phyloP scores from a whole-genome alignment of 37 sponge, comb jelly and placozoan genomes.

The Cladorhizidae sp. region DNA sequence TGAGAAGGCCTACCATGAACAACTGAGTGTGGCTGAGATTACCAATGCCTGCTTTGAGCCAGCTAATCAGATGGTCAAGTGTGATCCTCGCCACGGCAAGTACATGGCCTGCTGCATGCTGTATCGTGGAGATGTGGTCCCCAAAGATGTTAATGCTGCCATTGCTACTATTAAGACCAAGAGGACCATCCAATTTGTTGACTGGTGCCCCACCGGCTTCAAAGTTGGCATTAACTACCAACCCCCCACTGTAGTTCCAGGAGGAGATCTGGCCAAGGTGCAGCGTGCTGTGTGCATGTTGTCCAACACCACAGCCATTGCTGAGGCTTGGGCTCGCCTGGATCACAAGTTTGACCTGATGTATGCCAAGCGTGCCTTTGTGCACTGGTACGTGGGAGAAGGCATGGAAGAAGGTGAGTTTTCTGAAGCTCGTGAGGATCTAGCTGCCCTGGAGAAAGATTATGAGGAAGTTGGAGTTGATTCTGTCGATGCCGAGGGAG shows the following conservation, averaged over 20 bases:
- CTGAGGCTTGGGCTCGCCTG: constrained; percentile 98
- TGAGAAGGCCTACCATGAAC: constrained; percentile 83
- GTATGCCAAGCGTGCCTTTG: constrained; percentile 98
- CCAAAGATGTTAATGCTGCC: constrained; percentile 95
- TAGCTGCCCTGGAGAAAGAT: constrained; percentile 95
- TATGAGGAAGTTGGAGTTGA: constrained; percentile 92
- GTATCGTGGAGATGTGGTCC: constrained; percentile 95
- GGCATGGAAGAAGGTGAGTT: constrained; percentile 99
- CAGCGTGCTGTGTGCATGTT: constrained; percentile 97
- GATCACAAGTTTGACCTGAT: constrained; percentile 98
- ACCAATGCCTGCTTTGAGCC: constrained; percentile 96
- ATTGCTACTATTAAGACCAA: constrained; percentile 97
- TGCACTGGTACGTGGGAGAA: constrained; percentile 98
- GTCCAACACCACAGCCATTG: constrained; percentile 97
- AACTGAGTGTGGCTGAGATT: constrained; percentile 87
- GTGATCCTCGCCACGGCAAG: constrained; percentile 95
- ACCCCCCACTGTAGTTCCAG: constrained; percentile 94
- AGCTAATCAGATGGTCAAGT: constrained; percentile 96
- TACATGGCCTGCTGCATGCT: constrained; percentile 98
- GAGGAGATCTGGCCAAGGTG: constrained; percentile 95
- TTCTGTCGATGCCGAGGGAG: constrained; percentile 80
- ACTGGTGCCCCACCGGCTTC: constrained; percentile 99
- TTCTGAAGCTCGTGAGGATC: constrained; percentile 94
- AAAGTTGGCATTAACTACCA: constrained; percentile 99
- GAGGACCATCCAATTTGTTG: constrained; percentile 95